Percentiles rank a stretch among this genome's conserved stretches.
These are phyloP conservation scores for Crotalus adamanteus DNA, from an alignment of 2,797 vertebrate genomes.

Conservation along the genomic window DNA sequence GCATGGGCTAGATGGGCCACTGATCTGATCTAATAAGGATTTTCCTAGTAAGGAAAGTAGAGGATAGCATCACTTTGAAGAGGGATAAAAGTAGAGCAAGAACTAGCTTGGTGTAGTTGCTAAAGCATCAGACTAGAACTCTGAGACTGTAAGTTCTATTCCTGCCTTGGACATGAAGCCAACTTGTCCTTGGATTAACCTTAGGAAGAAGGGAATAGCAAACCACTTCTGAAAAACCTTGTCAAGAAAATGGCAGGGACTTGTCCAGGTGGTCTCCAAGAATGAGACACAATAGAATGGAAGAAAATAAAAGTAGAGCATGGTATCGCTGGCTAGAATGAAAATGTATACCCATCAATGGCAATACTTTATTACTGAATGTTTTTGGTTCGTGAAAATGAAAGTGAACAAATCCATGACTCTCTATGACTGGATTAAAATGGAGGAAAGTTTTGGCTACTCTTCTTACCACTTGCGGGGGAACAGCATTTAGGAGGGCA, in stretches of 20 bases:
- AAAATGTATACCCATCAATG: not conserved
- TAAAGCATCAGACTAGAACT: not conserved
- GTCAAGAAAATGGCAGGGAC: not conserved
- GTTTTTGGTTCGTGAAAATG: not conserved
- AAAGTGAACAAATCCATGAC: not conserved
- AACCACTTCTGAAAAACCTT: not conserved
- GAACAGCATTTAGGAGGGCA: not conserved
- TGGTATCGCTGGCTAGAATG: constrained; percentile 6
- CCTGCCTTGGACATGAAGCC: not conserved
- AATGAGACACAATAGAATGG: not conserved
- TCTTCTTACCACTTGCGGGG: not conserved
- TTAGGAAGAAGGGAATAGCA: not conserved
- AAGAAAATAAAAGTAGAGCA: not conserved
- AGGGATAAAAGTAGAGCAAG: not conserved
- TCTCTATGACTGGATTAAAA: not conserved
- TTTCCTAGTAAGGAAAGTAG: not conserved
- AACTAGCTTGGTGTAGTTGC: not conserved
- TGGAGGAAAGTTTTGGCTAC: not conserved
- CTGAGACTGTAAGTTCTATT: not conserved
- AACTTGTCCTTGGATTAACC: not conserved
- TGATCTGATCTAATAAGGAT: not conserved
- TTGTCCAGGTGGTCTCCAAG: not conserved
- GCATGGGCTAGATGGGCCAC: not conserved
- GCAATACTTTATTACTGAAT: constrained; percentile 12
- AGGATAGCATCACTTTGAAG: constrained; percentile 23